phyloP scores from a whole-genome alignment of 2,888 invertebrate genomes.

The Dromius quadrimaculatus region DNA sequence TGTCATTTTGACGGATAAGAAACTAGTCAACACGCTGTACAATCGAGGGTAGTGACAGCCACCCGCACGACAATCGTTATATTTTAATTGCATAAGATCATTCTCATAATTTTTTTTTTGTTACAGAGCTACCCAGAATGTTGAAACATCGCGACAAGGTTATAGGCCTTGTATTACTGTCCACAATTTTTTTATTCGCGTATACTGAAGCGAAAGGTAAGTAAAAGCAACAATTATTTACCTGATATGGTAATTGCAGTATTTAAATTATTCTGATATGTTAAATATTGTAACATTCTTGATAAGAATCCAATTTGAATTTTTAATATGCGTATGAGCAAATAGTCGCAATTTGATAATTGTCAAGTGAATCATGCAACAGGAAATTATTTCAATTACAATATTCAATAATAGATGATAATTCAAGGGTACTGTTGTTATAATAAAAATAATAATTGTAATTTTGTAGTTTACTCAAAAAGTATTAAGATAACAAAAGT shows the following conservation, averaged over 20 bases:
- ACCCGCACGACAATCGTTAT: too few relatives aligned
- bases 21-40: too few relatives aligned
- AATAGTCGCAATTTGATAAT: conserved; percentile 1
- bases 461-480: too few relatives aligned
- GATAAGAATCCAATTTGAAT: conserved; percentile 23
- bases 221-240: conserved; percentile 8
- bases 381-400: conserved; percentile 31
- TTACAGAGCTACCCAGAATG: conserved; percentile 32
- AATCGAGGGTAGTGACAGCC: too few relatives aligned
- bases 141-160: conserved; percentile 41
- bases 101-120: not conserved
- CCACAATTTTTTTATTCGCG: conserved; percentile 3
- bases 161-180: conserved; percentile 19
- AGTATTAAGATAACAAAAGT: too few relatives aligned
- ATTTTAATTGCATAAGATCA: too few relatives aligned
- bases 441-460: too few relatives aligned
- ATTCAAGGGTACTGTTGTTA: conserved; percentile 44
- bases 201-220: conserved; percentile 35
- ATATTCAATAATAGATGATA: conserved; percentile 13
- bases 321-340: not conserved
- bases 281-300: conserved; percentile 9
- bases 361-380: conserved; percentile 29
- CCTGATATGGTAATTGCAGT: not conserved
- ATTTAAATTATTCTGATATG: not conserved
- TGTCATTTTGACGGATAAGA: too few relatives aligned